Conservation (phyloP, 2,797 vertebrate species). For the Melopsittacus undulatus region DNA sequence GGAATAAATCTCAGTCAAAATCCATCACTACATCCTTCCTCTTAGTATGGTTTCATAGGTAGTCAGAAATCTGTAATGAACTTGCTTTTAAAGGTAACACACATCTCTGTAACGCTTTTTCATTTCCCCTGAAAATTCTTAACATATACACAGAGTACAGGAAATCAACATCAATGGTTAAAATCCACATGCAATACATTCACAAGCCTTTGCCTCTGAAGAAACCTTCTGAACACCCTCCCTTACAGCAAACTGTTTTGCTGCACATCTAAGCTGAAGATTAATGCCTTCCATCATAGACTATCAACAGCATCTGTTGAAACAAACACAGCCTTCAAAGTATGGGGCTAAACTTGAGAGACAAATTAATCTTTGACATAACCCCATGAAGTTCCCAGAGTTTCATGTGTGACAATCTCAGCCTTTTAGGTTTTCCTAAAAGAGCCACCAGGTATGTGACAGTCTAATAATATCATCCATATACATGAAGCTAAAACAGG, state of each 20-base stretch:
- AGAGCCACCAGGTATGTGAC: background rate
- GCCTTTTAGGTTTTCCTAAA: background rate
- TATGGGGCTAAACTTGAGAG: background rate
- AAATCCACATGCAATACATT: constrained; percentile 21
- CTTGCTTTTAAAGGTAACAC: background rate
- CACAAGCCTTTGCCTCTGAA: background rate
- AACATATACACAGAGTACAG: background rate
- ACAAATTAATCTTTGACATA: constrained; percentile 18
- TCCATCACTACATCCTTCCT: background rate
- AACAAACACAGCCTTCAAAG: background rate
- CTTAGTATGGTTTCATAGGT: background rate
- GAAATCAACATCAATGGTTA: background rate
- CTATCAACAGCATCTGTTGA: background rate
- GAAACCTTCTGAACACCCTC: background rate
- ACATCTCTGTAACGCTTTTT: background rate
- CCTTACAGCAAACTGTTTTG: background rate
- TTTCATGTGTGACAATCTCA: background rate
- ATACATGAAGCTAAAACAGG: background rate
- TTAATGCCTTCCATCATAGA: background rate
- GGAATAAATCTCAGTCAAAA: background rate
- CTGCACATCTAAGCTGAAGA: background rate
- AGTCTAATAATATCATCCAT: background rate
- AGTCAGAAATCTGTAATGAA: background rate
- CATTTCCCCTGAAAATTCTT: background rate
- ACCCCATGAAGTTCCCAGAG: background rate